Percentiles rank a stretch among this genome's conserved stretches.
Conservation (phyloP, 2,888 invertebrate species). For the Sarcophaga carnaria region DNA sequence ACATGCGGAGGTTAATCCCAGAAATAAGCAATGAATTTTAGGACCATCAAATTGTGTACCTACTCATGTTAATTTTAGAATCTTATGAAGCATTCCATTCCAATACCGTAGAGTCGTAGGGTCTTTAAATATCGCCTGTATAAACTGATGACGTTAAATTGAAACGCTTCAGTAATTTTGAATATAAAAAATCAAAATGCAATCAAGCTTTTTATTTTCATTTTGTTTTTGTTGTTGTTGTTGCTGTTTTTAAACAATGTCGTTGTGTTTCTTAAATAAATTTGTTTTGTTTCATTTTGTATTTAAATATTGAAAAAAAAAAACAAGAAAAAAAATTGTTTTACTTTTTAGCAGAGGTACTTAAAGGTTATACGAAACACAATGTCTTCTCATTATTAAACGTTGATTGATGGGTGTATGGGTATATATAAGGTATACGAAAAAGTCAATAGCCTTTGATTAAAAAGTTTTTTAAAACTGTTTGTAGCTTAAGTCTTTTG, state of each 20-base stretch:
- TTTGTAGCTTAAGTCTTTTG: no score
- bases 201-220: slow-evolving; percentile 64
- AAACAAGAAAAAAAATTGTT: slow-evolving; percentile 27
- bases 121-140: not conserved
- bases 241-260: not conserved
- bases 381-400: slow-evolving; percentile 19
- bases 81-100: no score
- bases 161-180: slow-evolving; percentile 78
- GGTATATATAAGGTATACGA: not conserved
- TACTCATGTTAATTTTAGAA: no score
- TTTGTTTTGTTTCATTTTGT: slow-evolving; percentile 4
- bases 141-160: slow-evolving; percentile 55
- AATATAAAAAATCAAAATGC: slow-evolving; percentile 63
- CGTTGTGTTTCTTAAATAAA: no score
- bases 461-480: no score
- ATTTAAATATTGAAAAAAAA: not conserved
- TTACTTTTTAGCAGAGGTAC: slow-evolving; percentile 35
- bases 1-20: no score
- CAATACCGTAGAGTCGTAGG: no score
- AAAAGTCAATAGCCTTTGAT: not conserved
- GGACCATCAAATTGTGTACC: no score
- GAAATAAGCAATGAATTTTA: no score
- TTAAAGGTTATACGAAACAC: slow-evolving; percentile 51
- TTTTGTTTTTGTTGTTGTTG: not conserved
- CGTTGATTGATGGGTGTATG: not conserved